A percentile compares a stretch with the other conserved stretches of the same genome.
phyloP scores from a whole-genome alignment of 35 echinoderm and acorn worm species.

The Ophiothrix spiculata region DNA sequence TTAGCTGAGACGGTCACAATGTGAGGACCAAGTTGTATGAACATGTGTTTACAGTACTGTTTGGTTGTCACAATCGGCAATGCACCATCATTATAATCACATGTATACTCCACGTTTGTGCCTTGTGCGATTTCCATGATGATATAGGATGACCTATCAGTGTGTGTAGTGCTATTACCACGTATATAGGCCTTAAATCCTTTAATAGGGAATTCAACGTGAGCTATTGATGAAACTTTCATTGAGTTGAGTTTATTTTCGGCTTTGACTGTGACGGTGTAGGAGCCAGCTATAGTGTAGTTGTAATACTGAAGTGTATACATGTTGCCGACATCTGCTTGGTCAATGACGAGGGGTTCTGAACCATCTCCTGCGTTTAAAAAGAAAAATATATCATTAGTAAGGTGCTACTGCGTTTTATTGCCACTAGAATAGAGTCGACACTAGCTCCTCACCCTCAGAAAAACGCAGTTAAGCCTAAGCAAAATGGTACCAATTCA shows the following conservation, averaged over 20 bases:
- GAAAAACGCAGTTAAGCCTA: neutral
- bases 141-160: conserved; percentile 61
- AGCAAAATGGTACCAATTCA: too few relatives aligned
- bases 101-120: conserved; percentile 69
- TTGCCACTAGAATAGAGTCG: too few relatives aligned
- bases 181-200: conserved; percentile 53
- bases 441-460: too few relatives aligned
- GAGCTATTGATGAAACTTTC: conserved; percentile 2
- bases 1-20: conserved; percentile 46
- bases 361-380: conserved; percentile 51
- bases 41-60: conserved; percentile 64
- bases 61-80: conserved; percentile 58
- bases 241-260: conserved; percentile 54
- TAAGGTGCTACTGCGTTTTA: too few relatives aligned
- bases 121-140: conserved; percentile 61
- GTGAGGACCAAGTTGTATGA: conserved; percentile 68
- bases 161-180: conserved; percentile 76
- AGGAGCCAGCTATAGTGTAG: conserved; percentile 54
- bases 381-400: neutral
- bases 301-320: conserved; percentile 33
- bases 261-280: conserved; percentile 38
- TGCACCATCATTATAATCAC: conserved; percentile 72
- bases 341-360: conserved; percentile 30
- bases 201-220: conserved; percentile 60
- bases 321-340: conserved; percentile 47